Base-by-base conservation (phyloP, 2,113 vertebrate genomes). In the Polyodon spathula region DNA sequence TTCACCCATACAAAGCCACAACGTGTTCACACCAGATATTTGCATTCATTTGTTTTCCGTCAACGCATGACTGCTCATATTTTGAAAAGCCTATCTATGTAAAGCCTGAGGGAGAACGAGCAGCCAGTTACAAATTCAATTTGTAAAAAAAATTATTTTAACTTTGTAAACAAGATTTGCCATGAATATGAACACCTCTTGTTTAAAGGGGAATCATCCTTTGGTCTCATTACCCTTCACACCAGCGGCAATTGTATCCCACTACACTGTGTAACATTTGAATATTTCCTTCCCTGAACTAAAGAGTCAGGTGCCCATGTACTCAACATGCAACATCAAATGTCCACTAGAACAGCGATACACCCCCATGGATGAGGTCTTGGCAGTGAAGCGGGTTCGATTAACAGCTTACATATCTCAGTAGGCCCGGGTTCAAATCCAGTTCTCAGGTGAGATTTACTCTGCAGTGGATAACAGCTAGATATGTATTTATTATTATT, bases 131-230 rank as follows among this genome's bases (percentile, higher is more conserved):
- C 71, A 73, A 78, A 84, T 80, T 68, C 72, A 76, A 80, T 80
- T 67, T 78, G 66, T 73, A 76, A 78, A 76, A 67, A 67, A 67
- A 64, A 65, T 69, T 76, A 73, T 80, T 79, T 74, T 70, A 78
- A 78, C 78, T 81, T 81, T 78, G 74, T 78, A 80, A 81, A 86
- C 74, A 81, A 75, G 68, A 74, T 65, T 66, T 67, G 16, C 40
- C 60, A 60, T 74, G 79, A 79, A 80, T 69, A 76, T 59, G 63
- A 71, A 67, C 73, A 72, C 53, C 40, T 40, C 40, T 63, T 16
- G 50, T 8, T 41, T n/a, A 12, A 54, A 41, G 50, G 37, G 10
- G 46, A 17, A 39, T 37, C 17, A 38, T 12, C 4, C 43, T 51
- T 6, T n/a, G 43, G 54, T n/a, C n/a, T 53, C 66, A 65, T 61